Evolutionary conservation across 1,140 invertebrate genomes (phyloP).

Genomic region (Bicyclus anynana): DNA sequence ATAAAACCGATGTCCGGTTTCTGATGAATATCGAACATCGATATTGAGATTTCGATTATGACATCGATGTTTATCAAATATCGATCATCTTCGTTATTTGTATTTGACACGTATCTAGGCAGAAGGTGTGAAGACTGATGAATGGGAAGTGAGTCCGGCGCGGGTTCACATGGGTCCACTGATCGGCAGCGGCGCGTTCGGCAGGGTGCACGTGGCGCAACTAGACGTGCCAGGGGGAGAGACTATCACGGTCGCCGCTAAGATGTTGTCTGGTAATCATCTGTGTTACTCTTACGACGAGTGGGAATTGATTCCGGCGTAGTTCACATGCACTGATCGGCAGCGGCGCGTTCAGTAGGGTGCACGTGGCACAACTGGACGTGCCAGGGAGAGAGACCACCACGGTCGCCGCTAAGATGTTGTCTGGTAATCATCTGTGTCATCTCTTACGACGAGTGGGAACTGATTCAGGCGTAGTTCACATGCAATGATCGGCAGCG

Average conservation of each 20-base stretch:
- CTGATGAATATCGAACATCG: no score
- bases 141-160: slow-evolving; percentile 78
- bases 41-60: no score
- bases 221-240: slow-evolving; percentile 75
- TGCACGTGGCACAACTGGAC: slow-evolving; percentile 80
- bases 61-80: no score
- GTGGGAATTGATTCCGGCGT: not conserved
- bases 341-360: slow-evolving; percentile 84
- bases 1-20: no score
- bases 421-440: slow-evolving; percentile 75
- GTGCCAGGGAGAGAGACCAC: slow-evolving; percentile 74
- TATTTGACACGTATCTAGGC: slow-evolving; percentile 21
- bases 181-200: slow-evolving; percentile 87
- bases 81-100: no score
- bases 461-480: not conserved
- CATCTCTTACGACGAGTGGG: no score
- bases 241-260: slow-evolving; percentile 82
- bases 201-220: slow-evolving; percentile 81
- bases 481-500: slow-evolving; percentile 34
- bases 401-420: slow-evolving; percentile 85
- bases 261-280: slow-evolving; percentile 81
- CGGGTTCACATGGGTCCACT: slow-evolving; percentile 78
- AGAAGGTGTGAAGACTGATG: slow-evolving; percentile 46
- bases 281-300: not conserved
- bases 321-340: not conserved